These are phyloP conservation scores for Hypotaenidia okinawae DNA, from an alignment of 2,797 vertebrate genomes.

Conservation along the genomic window DNA sequence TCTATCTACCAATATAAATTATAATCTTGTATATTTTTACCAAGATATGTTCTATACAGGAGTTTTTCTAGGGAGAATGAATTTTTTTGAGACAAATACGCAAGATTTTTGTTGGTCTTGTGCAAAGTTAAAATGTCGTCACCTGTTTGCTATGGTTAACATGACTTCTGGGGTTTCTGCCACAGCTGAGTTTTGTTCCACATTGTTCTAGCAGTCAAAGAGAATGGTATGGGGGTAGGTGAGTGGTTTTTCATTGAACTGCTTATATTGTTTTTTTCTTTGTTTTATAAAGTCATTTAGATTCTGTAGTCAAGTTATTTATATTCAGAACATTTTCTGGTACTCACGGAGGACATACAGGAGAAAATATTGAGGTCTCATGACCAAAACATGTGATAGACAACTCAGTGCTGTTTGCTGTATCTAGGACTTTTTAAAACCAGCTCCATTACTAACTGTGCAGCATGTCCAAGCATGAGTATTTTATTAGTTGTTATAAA, in stretches of 20 bases:
- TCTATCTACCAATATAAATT: background rate
- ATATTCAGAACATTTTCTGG: constrained; percentile 22
- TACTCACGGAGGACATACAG: constrained; percentile 13
- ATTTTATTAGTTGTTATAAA: constrained; percentile 47
- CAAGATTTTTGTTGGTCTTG: background rate
- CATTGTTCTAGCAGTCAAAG: background rate
- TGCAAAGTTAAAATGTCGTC: background rate
- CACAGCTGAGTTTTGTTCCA: background rate
- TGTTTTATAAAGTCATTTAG: background rate
- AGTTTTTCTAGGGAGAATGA: background rate
- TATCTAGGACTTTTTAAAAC: constrained; percentile 27
- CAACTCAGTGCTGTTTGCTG: background rate
- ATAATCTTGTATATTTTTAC: background rate
- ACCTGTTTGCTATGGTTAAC: constrained; percentile 18
- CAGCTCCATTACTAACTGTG: background rate
- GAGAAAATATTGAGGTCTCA: constrained; percentile 43
- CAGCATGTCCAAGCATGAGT: background rate
- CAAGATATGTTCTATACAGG: background rate
- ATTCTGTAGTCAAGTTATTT: background rate
- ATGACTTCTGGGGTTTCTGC: background rate
- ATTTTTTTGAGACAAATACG: constrained; percentile 15
- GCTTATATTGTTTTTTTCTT: background rate
- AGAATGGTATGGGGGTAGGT: background rate
- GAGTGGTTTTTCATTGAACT: background rate
- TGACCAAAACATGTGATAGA: background rate